Percentiles rank a stretch among this genome's conserved stretches.
These are phyloP conservation scores for Ursus arctos DNA, from an alignment of 2,113 vertebrate genomes.

Conservation along the genomic window DNA sequence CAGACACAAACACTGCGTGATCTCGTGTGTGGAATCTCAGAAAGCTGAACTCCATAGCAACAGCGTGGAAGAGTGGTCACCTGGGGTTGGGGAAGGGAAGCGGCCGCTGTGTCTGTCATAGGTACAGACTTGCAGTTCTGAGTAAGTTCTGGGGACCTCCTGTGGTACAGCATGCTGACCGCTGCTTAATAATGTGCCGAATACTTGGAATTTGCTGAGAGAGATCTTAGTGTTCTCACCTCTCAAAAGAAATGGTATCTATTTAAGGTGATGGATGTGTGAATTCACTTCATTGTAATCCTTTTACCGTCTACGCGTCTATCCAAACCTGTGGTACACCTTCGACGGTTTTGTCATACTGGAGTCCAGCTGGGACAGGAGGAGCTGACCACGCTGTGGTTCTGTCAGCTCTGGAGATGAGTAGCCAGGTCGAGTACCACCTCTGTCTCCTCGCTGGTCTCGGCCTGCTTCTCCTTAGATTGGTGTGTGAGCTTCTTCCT, in stretches of 20 bases:
- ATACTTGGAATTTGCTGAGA: neutral
- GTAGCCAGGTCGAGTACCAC: neutral
- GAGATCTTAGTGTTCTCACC: neutral
- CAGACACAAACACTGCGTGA: neutral
- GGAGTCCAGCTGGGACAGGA: neutral
- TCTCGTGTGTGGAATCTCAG: neutral
- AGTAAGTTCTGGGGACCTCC: neutral
- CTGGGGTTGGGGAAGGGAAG: neutral
- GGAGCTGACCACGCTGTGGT: neutral
- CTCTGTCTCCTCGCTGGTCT: neutral
- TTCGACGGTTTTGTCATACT: too few relatives aligned
- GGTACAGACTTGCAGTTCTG: rapidly evolving
- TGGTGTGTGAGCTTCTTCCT: neutral
- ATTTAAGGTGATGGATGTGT: neutral
- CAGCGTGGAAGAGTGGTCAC: neutral
- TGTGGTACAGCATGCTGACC: neutral
- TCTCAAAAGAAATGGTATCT: neutral
- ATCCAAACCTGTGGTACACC: neutral
- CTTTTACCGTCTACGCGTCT: neutral
- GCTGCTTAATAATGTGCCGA: rapidly evolving
- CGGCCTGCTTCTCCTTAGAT: neutral
- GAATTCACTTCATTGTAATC: neutral
- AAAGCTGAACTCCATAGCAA: neutral
- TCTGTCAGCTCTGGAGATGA: neutral
- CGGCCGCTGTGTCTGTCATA: neutral